Conservation (phyloP, 1,140 invertebrate genomes). For the Adelges cooleyi region DNA sequence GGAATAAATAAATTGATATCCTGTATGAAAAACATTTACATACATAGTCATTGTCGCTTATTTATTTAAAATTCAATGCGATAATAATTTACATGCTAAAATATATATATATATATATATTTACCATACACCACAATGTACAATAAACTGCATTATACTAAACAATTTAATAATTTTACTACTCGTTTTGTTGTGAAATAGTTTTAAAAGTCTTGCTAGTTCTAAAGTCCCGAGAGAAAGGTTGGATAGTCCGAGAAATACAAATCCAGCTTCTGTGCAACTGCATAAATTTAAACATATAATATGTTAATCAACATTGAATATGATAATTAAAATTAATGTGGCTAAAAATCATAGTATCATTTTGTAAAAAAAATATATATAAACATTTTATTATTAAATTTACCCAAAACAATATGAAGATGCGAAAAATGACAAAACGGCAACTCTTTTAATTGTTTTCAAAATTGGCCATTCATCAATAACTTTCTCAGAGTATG, state of each 20-base stretch:
- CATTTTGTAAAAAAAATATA: neutral
- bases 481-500: neutral
- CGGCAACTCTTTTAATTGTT: constrained; percentile 2
- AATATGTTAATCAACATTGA: neutral
- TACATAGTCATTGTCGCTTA: too few species aligned
- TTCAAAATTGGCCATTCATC: neutral
- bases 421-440: constrained; percentile 4
- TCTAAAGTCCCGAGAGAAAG: constrained; percentile 18
- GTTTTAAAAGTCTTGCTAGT: constrained; percentile 11
- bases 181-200: constrained; percentile 12
- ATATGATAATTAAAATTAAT: too few species aligned
- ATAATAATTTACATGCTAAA: too few species aligned
- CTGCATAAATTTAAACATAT: constrained; percentile 16
- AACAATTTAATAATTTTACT: constrained; percentile 1
- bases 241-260: constrained; percentile 20
- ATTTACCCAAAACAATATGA: constrained; percentile 23
- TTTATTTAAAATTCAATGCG: too few species aligned
- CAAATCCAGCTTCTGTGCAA: constrained; percentile 21
- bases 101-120: neutral
- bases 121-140: constrained; percentile 19
- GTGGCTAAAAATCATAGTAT: too few species aligned
- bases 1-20: constrained; percentile 15
- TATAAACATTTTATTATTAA: neutral
- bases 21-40: neutral
- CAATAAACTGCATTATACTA: constrained; percentile 8